Base-by-base conservation (phyloP, 1,140 invertebrate species). In the Lethrus apterus region DNA sequence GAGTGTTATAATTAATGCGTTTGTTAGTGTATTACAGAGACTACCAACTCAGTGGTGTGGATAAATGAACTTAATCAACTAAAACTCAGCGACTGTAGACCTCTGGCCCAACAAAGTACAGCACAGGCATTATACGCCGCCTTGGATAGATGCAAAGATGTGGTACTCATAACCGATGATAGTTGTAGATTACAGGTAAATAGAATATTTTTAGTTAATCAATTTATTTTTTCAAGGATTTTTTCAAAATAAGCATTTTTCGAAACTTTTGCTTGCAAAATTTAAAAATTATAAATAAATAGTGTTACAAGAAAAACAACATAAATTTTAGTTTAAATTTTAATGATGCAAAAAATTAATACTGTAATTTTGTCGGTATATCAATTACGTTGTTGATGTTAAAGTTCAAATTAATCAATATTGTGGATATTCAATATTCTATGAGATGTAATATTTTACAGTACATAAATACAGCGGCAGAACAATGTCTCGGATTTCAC, bases 121-220 rank as follows among this genome's bases (percentile, higher is more conserved):
- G 81, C 80, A 2, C 78, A 84, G 55, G 83, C 86, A n/a, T 73
- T 94, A 2, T 84, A 90, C 47, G 78, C 84, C 13, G 89, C 90
- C 17, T 71, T 93, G 20, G 87, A 94, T 58, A 79, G 82, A 55
- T 87, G 86, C 54, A 75, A 79, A 44, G 90, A 94, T 64, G 77
- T 90, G 55, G 80, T 96, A 8, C 83, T 92, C 41, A 82, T 96
- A 33, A 93, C 89, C 19, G 86, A 92, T 64, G 79, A 86, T 52
- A 75, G 84, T 50, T 83, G 87, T 60, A 77, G 80, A 63, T 82
- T 93, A 65, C 83, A 92, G 75, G 87, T 90, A 70, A 72, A 52
- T 48, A 10, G 3, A 18, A 42, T n/a, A 33, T 24, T 19, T 13
- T 14, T 48, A 41, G 19, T 17, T 26, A 13, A 33, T 18, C 38